Evolutionary conservation across 2,113 vertebrate genomes (phyloP), one percentile per base, ranked within the genome.

Genomic region (Petrocephalus zakoni): DNA sequence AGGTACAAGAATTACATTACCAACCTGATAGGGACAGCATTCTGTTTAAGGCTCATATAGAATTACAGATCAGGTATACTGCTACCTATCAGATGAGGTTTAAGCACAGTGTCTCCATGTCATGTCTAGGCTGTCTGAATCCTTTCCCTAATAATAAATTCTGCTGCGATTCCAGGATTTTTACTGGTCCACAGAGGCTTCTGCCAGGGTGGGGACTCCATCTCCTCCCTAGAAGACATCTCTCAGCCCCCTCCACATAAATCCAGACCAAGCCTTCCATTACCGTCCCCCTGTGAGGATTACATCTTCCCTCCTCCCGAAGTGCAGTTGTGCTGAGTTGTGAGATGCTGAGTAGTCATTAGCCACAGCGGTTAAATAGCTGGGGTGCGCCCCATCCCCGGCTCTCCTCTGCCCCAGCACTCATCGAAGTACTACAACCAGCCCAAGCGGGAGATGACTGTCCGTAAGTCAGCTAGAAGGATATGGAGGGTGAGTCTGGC

Each of bases 401-500:
- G 92, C 88, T 89, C 89, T 90, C 85, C 87, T 58, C 90, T 11
- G 21, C 46, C 81, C 81, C 47, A 55, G 89, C 88, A 46, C 90
- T 90, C 88, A 85, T 92, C 86, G 88, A 96, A 94, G 92, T 91
- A 90, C 89, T 93, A 95, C 42, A 91, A 94, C 88, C 94, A 95
- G 92, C 93, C 88, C 64, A 85, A 88, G 0, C 86, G 93, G 90
- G 94, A 93, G 89, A 96, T 95, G 91, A 94, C 90, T 11, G 13
- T 81, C 87, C 94, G 96, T 91, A 96, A 96, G 93, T 97, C 93
- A n/a, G 93, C 97, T 21, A 98, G 96, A 93, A 96, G 93, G 89
- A 90, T 97, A 51, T 97, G 96, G 95, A 97, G 93, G 97, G 98
- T 99, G 94, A 99, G 97, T 97, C 86, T 21, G 37, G 37, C 22